Base-by-base conservation (phyloP, 1,140 invertebrate species). In the Gerris buenoi region DNA sequence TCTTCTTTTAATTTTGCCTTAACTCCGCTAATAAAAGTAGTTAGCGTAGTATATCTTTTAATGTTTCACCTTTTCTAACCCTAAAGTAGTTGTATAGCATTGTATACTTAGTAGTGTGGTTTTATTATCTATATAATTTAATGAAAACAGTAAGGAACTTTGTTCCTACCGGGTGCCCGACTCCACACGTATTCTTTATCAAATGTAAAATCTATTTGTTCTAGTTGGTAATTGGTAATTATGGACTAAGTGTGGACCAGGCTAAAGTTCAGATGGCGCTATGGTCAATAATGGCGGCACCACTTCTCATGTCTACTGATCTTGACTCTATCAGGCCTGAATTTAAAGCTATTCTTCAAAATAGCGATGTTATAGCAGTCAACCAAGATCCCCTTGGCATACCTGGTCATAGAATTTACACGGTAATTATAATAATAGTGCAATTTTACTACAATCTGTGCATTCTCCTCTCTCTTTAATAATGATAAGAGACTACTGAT, bases 261-360 rank as follows among this genome's bases (percentile, higher is more conserved):
- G 84, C 88, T 64, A 84, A 86, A 75, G 80, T 86, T 0, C 93
- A 96, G 80, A 91, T 96, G 88, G 89, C 91, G 0, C 81, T 96
- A 68, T 96, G 93, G 93, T 84, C 89, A 1, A 85, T 96, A 60
- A 80, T 93, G 77, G 90, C 92, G 0, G 88, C 93, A 0, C 93
- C 93, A 0, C 77, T 96, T 0, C 83, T 95, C 14, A 93, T 96
- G 85, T 95, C 91, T 25, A 85, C 85, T 22, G 91, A 96, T 78
- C 81, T 96, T 66, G 77, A 84, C 23, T 84, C 79, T 2, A 87
- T 96, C 10, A 78, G 79, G 59, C 82, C 85, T 0, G 83, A 87
- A 74, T 88, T 87, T 72, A 88, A 86, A 73, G 82, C 82, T 2
- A 87, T 96, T 68, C 76, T 96, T 1, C 82, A 85, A 61, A 95